Evolutionary conservation across 2,888 invertebrate genomes (phyloP), one percentile per base, ranked within the genome.

Genomic region (Drosophila suboccidentalis): DNA sequence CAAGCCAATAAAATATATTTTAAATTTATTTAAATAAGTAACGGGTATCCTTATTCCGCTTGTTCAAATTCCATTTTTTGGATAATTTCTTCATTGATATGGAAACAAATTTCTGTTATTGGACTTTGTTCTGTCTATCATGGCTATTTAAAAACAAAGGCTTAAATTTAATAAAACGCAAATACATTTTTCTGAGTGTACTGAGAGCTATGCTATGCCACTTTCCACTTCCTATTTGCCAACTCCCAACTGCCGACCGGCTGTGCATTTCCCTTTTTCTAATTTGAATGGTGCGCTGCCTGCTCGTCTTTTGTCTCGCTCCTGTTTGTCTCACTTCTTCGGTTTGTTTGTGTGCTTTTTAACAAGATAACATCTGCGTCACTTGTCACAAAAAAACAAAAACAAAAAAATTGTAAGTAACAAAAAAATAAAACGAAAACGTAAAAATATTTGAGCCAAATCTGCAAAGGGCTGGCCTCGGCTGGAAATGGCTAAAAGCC

Each of bases 311-410:
- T 59, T 71, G 66, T 69, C 61, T 67, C 65, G 34, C 57, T 60
- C 47, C 65, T 68, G 54, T 63, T 73, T 76, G 65, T 82, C 68
- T 66, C 63, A 51, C 69, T 75, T 60, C 75, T 75, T 80, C 60
- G 70, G 78, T 73, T 66, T 80, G 78, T 81, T 82, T 78, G 80
- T 80, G 82, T 73, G 75, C 78, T 74, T 74, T 80, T 82, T 82
- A 82, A 82, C 82, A 80, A 82, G 82, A 82, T 82, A 82, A 78
- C 82, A 82, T 82, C 82, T 82, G 82, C 82, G 80, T 82, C 82
- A 82, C 82, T 82, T 82, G 78, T 78, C 79, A 78, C 78, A 77
- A 77, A 71, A 71, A 72, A 75, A 55, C 53, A 57, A 44, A 47
- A 50, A 34, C 47, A 50, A 36, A n/a, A 19, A 46, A 11, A 32